A percentile compares a stretch with the other conserved stretches of the same genome.
Conservation (phyloP, 2,888 invertebrate genomes). For the Drosophila macrothrix region DNA sequence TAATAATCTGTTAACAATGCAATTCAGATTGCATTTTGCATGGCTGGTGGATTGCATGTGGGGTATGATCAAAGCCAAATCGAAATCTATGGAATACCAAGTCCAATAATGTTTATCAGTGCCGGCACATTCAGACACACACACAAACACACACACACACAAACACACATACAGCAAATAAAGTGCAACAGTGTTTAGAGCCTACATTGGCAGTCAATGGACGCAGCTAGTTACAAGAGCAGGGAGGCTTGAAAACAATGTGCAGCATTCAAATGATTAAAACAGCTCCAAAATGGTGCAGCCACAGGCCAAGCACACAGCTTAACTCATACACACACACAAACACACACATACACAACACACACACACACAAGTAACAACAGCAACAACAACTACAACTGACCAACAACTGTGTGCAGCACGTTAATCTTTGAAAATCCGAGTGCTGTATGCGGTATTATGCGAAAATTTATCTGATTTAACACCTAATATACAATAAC, state of each 20-base stretch:
- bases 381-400: slow-evolving; percentile 52
- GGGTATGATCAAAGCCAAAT: slow-evolving; percentile 48
- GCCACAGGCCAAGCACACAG: slow-evolving; percentile 61
- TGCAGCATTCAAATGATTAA: slow-evolving; percentile 81
- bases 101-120: slow-evolving; percentile 69
- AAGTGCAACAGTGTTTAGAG: slow-evolving; percentile 73
- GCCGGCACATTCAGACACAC: slow-evolving; percentile 52
- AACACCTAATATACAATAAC: slow-evolving; percentile 86
- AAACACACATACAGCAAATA: slow-evolving; percentile 51
- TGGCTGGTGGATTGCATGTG: slow-evolving; percentile 26
- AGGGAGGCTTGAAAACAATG: slow-evolving; percentile 66
- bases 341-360: slow-evolving; percentile 5
- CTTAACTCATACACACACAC: slow-evolving; percentile 44
- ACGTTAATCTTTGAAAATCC: slow-evolving; percentile 86
- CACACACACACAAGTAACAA: slow-evolving; percentile 5
- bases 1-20: slow-evolving; percentile 76
- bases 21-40: slow-evolving; percentile 45
- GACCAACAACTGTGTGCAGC: slow-evolving; percentile 68
- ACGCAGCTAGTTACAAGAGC: not conserved
- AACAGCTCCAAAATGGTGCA: slow-evolving; percentile 74
- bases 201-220: slow-evolving; percentile 25
- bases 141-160: slow-evolving; percentile 30
- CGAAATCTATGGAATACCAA: slow-evolving; percentile 42
- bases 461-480: slow-evolving; percentile 86
- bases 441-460: slow-evolving; percentile 86